Conservation (phyloP, 2,888 invertebrate species). For the Melieria picta region DNA sequence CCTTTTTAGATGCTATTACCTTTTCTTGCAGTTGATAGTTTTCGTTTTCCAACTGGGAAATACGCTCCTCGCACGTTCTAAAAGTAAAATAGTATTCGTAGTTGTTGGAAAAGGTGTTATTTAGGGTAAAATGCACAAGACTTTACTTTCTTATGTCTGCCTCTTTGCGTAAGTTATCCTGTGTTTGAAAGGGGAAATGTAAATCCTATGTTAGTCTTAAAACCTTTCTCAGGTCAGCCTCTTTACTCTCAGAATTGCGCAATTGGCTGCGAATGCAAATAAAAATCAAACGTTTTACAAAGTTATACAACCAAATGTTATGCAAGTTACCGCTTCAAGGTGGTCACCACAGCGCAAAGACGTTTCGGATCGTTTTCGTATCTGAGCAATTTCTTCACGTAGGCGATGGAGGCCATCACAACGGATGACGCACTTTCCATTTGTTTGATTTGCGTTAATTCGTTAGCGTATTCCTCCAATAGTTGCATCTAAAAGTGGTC, state of each 20-base stretch:
- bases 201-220: constrained; percentile 63
- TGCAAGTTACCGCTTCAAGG: constrained; percentile 71
- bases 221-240: constrained; percentile 62
- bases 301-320: neutral
- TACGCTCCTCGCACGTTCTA: constrained; percentile 57
- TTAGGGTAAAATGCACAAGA: neutral
- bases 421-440: constrained; percentile 71
- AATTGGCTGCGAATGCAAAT: constrained; percentile 58
- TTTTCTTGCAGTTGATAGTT: constrained; percentile 60
- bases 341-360: constrained; percentile 71
- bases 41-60: constrained; percentile 62
- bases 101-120: neutral
- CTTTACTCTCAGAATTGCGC: constrained; percentile 65
- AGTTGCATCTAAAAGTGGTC: too few relatives aligned
- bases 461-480: too few relatives aligned
- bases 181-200: too few relatives aligned
- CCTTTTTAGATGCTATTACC: constrained; percentile 42
- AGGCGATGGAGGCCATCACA: constrained; percentile 70
- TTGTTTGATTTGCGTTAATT: too few relatives aligned
- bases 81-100: constrained; percentile 14
- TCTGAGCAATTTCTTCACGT: constrained; percentile 73
- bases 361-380: constrained; percentile 70
- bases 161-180: constrained; percentile 64
- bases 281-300: neutral
- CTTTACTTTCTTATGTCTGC: constrained; percentile 55